Conservation (phyloP, 1,140 invertebrate genomes). For the Aphelenchoides fujianensis region DNA sequence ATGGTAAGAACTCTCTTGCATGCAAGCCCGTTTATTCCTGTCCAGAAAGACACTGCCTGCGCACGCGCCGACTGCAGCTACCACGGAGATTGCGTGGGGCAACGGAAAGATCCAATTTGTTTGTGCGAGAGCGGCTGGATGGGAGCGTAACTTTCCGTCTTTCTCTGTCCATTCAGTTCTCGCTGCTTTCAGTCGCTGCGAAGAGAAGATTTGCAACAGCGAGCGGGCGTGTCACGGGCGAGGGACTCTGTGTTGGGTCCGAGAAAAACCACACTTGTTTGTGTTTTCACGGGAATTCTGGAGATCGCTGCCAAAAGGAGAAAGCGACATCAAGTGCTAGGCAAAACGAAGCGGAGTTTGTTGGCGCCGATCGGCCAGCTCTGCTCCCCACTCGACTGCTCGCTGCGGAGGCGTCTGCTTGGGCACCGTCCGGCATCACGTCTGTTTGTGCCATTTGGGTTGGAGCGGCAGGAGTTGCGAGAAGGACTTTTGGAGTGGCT, state of each 20-base stretch:
- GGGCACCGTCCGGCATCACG: neutral
- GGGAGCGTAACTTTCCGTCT: too few species aligned
- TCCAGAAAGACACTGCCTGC: neutral
- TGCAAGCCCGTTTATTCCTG: too few species aligned
- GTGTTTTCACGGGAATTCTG: too few species aligned
- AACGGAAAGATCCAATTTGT: neutral
- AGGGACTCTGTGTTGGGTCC: slow-evolving; percentile 13
- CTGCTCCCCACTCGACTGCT: slow-evolving; percentile 18
- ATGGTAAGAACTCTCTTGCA: too few species aligned
- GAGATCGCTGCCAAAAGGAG: neutral
- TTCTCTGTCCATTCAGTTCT: too few species aligned
- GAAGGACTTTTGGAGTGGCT: too few species aligned
- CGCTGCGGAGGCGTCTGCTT: slow-evolving; percentile 9
- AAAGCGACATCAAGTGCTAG: slow-evolving; percentile 11
- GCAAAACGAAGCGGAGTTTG: neutral
- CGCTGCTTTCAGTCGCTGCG: slow-evolving; percentile 10
- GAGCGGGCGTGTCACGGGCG: slow-evolving; percentile 23
- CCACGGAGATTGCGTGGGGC: neutral
- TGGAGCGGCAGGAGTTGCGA: slow-evolving; percentile 9
- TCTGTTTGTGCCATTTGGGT: slow-evolving; percentile 22
- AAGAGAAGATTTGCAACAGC: slow-evolving; percentile 2
- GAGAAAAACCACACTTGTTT: too few species aligned
- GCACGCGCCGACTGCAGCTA: neutral
- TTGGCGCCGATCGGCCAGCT: neutral
- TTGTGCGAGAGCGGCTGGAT: neutral